These are phyloP conservation scores for Xenentodon cancila DNA, from an alignment of 2,797 vertebrate species.

Conservation along the genomic window DNA sequence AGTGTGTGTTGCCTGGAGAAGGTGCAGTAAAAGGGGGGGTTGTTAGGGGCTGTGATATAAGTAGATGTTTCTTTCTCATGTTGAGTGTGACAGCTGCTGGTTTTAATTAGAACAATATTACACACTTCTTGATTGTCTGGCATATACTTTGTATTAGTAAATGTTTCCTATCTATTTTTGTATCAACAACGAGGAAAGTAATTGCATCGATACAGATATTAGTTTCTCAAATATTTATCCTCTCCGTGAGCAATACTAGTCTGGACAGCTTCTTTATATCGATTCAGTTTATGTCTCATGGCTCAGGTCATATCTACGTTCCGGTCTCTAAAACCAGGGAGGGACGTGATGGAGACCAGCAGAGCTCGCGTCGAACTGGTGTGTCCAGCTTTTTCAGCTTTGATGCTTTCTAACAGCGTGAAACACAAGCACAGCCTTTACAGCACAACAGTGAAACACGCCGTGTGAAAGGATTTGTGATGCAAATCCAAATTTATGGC, in stretches of 20 bases:
- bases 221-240: slow-evolving; percentile 42
- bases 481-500: background rate
- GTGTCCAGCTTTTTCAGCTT: slow-evolving; percentile 30
- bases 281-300: slow-evolving; percentile 17
- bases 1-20: background rate
- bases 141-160: slow-evolving; percentile 68
- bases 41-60: slow-evolving; percentile 31
- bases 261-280: slow-evolving; percentile 38
- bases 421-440: slow-evolving; percentile 48
- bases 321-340: slow-evolving; percentile 16
- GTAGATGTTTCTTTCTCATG: slow-evolving; percentile 55
- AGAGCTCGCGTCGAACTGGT: slow-evolving; percentile 27
- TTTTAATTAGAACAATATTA: slow-evolving; percentile 50
- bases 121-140: slow-evolving; percentile 66
- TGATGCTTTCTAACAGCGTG: slow-evolving; percentile 39
- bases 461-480: slow-evolving; percentile 28
- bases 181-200: slow-evolving; percentile 53
- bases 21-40: slow-evolving; percentile 41
- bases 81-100: slow-evolving; percentile 50
- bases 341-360: slow-evolving; percentile 5
- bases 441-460: slow-evolving; percentile 54
- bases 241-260: slow-evolving; percentile 63
- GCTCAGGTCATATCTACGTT: slow-evolving; percentile 23
- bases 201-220: slow-evolving; percentile 41
- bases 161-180: slow-evolving; percentile 84